Evolutionary conservation across 2,113 vertebrate genomes (phyloP), one percentile per base, ranked within the genome.

Genomic region (Galbula dea): DNA sequence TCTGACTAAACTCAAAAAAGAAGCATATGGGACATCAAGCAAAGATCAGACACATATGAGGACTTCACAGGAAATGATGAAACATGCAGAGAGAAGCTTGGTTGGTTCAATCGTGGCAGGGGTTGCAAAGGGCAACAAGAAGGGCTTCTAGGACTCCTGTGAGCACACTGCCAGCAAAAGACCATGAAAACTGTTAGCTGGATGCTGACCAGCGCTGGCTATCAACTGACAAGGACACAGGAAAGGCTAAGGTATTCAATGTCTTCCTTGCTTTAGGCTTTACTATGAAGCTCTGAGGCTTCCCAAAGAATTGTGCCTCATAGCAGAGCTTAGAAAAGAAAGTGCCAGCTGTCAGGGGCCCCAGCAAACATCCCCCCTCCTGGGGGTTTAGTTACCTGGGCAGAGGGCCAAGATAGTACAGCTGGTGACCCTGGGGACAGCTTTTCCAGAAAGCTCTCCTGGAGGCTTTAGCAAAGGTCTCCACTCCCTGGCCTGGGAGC

Each of bases 141-240:
- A 79, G 39, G 27, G 22, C 41, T 68, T 67, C 39, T 13, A 37
- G 12, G 12, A 55, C 62, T 69, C 19, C 51, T 59, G 17, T 24
- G 30, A 34, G 49, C 37, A 63, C n/a, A 8, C 12, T 12, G 13
- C 55, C n/a, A 80, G 75, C 43, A 57, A 51, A 43, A 51, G 23
- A 61, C 18, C 29, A 69, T 46, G 49, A 69, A 52, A 29, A 41
- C 15, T 1, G 3, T 16, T 12, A 13, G 14, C 3, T 0, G 0
- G 48, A 18, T 57, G 77, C 23, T 39, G 46, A 72, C 41, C 46
- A 77, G 48, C 36, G 46, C 51, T 55, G 30, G 20, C 2, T 0
- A 49, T 34, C n/a, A 46, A 29, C 34, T 34, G 45, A 37, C 7
- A 37, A 61, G 46, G 46, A 61, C 58, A 55, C 24, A 20, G 58